phyloP scores from a whole-genome alignment of 2,888 invertebrate genomes.

The Eilema sororculum region DNA sequence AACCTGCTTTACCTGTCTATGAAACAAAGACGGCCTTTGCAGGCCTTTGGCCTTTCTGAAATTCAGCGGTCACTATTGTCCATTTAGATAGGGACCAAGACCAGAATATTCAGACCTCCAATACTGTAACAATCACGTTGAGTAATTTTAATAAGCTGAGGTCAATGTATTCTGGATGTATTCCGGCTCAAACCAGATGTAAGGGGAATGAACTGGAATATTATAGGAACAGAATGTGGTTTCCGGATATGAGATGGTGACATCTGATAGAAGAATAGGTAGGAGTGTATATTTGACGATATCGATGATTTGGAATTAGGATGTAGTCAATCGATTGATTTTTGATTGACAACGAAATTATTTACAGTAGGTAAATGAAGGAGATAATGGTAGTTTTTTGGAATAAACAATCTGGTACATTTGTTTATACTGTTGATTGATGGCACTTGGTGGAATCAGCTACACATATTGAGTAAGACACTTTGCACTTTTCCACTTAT shows the following conservation, averaged over 20 bases:
- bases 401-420: background rate
- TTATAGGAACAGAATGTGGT: slow-evolving; percentile 80
- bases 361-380: background rate
- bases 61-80: slow-evolving; percentile 70
- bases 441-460: too few species aligned
- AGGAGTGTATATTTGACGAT: slow-evolving; percentile 32
- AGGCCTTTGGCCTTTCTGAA: slow-evolving; percentile 68
- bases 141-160: slow-evolving; percentile 40
- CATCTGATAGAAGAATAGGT: slow-evolving; percentile 69
- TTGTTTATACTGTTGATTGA: too few species aligned
- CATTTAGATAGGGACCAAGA: slow-evolving; percentile 63
- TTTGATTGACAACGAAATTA: background rate
- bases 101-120: slow-evolving; percentile 53
- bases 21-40: slow-evolving; percentile 70
- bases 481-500: too few species aligned
- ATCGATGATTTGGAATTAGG: slow-evolving; percentile 31
- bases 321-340: background rate
- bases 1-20: slow-evolving; percentile 59
- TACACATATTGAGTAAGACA: too few species aligned
- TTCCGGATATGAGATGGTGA: slow-evolving; percentile 77
- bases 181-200: slow-evolving; percentile 68
- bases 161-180: slow-evolving; percentile 60
- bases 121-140: slow-evolving; percentile 43
- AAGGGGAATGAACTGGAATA: slow-evolving; percentile 75
- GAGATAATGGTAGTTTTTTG: background rate